Conservation (phyloP, 2,113 vertebrate species). For the Crotalus horridus region DNA sequence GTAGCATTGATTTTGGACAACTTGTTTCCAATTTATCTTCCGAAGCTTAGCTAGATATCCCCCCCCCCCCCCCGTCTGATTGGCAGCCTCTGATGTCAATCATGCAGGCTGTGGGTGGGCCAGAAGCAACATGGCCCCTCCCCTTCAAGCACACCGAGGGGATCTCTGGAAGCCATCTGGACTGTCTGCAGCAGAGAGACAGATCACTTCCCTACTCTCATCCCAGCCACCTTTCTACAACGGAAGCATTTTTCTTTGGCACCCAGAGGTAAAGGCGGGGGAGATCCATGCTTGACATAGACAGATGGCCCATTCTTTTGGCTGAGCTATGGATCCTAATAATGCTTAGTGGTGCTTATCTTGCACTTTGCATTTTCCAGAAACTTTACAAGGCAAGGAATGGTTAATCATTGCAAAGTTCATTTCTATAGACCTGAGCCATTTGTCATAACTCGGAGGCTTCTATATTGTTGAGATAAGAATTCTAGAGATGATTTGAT, state of each 20-base stretch:
- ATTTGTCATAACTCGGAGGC: conserved; percentile 3
- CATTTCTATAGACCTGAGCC: not conserved
- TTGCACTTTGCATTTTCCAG: conserved; percentile 18
- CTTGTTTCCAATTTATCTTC: not conserved
- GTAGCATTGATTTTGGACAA: not conserved
- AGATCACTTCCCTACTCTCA: not conserved
- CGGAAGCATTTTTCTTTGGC: not conserved
- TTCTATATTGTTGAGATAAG: not conserved
- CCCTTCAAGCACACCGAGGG: not conserved
- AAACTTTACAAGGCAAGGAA: conserved; percentile 12
- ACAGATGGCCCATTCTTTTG: conserved; percentile 5
- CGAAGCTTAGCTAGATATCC: not conserved
- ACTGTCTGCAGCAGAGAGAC: not conserved
- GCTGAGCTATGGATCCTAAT: conserved; percentile 8
- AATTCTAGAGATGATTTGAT: not conserved
- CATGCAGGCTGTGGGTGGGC: not conserved
- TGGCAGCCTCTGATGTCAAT: not conserved
- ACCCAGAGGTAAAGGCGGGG: not conserved
- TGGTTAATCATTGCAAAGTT: conserved; percentile 19
- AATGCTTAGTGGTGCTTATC: conserved; percentile 24
- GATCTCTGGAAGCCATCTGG: not conserved
- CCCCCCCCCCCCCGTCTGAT: not conserved
- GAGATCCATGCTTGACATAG: not conserved
- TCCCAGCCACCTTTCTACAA: not conserved
- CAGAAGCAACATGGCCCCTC: not conserved